phyloP scores from a whole-genome alignment of 1,140 invertebrate species.

The Drosophila malerkotliana region DNA sequence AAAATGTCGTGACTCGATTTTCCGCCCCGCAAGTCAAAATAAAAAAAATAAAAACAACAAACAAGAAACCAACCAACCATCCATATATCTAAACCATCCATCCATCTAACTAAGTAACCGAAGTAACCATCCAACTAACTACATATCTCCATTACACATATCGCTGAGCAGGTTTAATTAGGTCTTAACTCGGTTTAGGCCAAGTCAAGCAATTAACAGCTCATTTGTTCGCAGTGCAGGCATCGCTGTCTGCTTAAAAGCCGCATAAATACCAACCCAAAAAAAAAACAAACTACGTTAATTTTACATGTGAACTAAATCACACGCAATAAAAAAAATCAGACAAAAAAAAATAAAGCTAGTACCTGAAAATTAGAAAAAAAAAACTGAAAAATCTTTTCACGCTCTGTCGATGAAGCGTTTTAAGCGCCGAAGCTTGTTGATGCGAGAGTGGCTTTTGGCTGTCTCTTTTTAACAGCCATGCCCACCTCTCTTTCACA shows the following conservation, averaged over 20 bases:
- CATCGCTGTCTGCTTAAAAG: constrained; percentile 50
- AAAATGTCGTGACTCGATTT: constrained; percentile 36
- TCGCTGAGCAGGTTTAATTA: constrained; percentile 42
- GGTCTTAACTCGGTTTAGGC: constrained; percentile 30
- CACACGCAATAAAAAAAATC: constrained; percentile 60
- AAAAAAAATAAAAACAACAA: neutral
- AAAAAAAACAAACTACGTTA: constrained; percentile 19
- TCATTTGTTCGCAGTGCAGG: constrained; percentile 44
- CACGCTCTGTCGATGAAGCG: constrained; percentile 73
- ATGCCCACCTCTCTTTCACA: neutral
- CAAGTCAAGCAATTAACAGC: constrained; percentile 59
- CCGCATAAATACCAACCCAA: constrained; percentile 32
- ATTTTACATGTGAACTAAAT: constrained; percentile 68
- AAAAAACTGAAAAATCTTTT: constrained; percentile 49
- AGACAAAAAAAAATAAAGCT: constrained; percentile 3
- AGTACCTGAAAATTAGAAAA: constrained; percentile 5
- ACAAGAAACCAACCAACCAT: neutral
- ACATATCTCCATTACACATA: constrained; percentile 40
- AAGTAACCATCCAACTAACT: neutral
- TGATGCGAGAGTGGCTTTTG: constrained; percentile 18
- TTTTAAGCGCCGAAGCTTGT: constrained; percentile 15
- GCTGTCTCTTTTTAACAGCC: neutral
- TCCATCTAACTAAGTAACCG: neutral
- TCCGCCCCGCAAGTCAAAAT: neutral
- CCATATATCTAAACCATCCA: neutral